Evolutionary conservation across 2,113 vertebrate species (phyloP).

Genomic region (Phoenicopterus ruber): DNA sequence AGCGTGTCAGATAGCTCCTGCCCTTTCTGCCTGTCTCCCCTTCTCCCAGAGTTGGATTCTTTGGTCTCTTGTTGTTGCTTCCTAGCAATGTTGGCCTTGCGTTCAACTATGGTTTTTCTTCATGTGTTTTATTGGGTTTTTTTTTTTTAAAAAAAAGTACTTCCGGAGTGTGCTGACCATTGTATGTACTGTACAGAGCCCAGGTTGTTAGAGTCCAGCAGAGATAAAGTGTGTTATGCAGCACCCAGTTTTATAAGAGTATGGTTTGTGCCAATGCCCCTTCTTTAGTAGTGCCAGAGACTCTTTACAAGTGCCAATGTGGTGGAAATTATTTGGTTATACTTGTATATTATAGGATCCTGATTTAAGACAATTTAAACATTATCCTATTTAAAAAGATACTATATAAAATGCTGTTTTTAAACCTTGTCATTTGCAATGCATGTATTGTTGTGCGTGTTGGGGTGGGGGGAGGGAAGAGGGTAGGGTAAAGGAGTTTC

Average conservation of each 20-base stretch:
- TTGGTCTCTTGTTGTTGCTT: constrained; percentile 47
- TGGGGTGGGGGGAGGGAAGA: constrained; percentile 46
- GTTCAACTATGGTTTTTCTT: constrained; percentile 39
- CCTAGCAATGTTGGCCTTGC: constrained; percentile 49
- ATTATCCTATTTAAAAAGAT: constrained; percentile 75
- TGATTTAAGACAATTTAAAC: constrained; percentile 69
- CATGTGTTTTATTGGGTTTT: constrained; percentile 30
- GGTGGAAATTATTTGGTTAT: constrained; percentile 60
- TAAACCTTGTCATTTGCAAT: constrained; percentile 76
- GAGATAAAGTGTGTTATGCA: constrained; percentile 60
- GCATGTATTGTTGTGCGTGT: constrained; percentile 73
- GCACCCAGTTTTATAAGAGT: constrained; percentile 62
- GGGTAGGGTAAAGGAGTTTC: constrained; percentile 52
- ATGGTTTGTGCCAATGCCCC: constrained; percentile 72
- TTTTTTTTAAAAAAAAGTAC: neutral
- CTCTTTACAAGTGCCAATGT: constrained; percentile 72
- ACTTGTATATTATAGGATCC: constrained; percentile 75
- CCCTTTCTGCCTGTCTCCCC: constrained; percentile 6
- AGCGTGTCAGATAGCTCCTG: constrained; percentile 13
- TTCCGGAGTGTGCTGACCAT: constrained; percentile 23
- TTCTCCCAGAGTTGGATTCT: neutral
- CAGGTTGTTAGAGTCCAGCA: constrained; percentile 70
- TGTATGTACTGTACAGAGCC: constrained; percentile 58
- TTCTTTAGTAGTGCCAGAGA: constrained; percentile 71
- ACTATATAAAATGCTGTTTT: constrained; percentile 78